Evolutionary conservation across 2,113 vertebrate species (phyloP), one percentile per base, ranked within the genome.

Genomic region (Prunella himalayana): DNA sequence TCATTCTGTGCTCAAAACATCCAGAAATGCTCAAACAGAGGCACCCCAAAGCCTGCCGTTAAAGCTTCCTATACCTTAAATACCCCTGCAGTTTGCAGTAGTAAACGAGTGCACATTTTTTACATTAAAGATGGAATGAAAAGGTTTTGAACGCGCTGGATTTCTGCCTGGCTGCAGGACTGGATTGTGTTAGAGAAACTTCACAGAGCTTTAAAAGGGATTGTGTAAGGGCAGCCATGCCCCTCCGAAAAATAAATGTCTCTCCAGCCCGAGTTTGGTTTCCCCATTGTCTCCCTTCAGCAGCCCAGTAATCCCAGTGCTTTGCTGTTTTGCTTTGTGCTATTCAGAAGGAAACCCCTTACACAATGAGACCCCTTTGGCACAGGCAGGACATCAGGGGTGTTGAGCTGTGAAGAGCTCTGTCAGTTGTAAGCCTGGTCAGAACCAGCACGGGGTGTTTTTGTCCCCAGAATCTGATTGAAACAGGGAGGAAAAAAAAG

Each of bases 301-400:
- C 91, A 92, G 92, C 77, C 85, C 78, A 91, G 91, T 95, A 95
- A 96, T 96, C 91, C 95, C 88, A 88, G 60, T 47, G 88, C 87
- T 96, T 71, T 1, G 10, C 79, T 92, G 94, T 90, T 97, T 90
- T 81, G 79, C 94, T 95, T 90, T 92, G 91, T 83, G 59, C 95
- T 96, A 96, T 97, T 97, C 96, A 97, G 88, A 88, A 90, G 77
- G 90, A 92, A 97, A 94, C 88, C 69, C 92, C 65, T 94, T 59
- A 82, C 63, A 97, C 97, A 97, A 96, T 94, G 91, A 57, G 85
- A 84, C 69, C 91, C 91, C 85, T 92, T 90, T 95, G 96, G 92
- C 88, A 84, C 80, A 77, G 92, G 89, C 64, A 86, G 54, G 86
- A 88, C 75, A 47, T 78, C 72, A 22, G 90, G 89, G 72, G 47